Percentiles rank a stretch among this genome's conserved stretches.
phyloP scores from a whole-genome alignment of 2,797 vertebrate genomes.

The Ctenopoma multispine region DNA sequence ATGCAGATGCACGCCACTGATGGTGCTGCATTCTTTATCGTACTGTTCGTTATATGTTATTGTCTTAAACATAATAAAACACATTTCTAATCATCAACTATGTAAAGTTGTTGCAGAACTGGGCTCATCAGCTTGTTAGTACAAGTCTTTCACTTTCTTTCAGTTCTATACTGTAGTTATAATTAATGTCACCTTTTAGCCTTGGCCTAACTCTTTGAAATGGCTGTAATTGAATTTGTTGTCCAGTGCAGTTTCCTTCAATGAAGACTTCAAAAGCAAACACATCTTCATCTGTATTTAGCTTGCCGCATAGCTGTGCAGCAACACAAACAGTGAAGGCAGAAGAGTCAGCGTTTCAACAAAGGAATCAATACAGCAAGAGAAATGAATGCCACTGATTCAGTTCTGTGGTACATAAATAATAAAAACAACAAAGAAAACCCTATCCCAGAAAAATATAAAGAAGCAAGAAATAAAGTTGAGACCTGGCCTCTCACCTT shows the following conservation, averaged over 20 bases:
- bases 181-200: neutral
- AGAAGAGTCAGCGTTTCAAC: neutral
- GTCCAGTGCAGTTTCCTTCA: neutral
- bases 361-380: neutral
- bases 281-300: neutral
- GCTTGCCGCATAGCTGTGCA: neutral
- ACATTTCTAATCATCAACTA: no score
- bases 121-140: no score
- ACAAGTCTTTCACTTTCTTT: no score
- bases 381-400: neutral
- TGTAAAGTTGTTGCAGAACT: no score
- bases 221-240: neutral
- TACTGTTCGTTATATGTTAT: no score
- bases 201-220: neutral
- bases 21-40: no score
- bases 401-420: neutral
- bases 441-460: neutral
- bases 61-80: no score
- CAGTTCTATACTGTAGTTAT: no score
- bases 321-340: neutral
- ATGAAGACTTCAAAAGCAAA: neutral
- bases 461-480: slow-evolving; percentile 6
- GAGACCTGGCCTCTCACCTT: slow-evolving; percentile 19
- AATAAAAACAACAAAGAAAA: neutral
- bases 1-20: no score